Evolutionary conservation across 2,888 invertebrate genomes (phyloP).

Genomic region (Eupithecia abbreviata): DNA sequence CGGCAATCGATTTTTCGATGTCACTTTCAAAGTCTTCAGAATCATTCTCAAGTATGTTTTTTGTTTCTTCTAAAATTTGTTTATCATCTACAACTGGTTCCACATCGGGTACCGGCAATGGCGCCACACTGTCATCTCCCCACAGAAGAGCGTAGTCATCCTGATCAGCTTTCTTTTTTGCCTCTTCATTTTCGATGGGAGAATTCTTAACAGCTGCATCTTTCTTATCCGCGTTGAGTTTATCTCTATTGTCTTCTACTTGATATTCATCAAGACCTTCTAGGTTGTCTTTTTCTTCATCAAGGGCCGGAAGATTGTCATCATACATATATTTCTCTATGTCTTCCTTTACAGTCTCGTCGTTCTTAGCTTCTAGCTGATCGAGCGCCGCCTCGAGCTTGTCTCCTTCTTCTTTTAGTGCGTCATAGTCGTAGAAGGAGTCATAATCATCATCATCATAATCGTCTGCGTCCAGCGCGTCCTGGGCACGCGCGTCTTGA

Average conservation of each 20-base stretch:
- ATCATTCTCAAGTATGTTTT: conserved; percentile 34
- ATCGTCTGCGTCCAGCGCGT: conserved; percentile 6
- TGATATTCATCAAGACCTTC: conserved; percentile 58
- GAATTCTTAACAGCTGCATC: conserved; percentile 18
- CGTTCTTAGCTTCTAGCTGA: conserved; percentile 33
- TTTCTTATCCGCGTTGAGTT: conserved; percentile 33
- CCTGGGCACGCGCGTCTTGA: conserved; percentile 39
- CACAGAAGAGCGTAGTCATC: conserved; percentile 43
- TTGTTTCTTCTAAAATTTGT: conserved; percentile 38
- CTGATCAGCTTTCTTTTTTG: conserved; percentile 22
- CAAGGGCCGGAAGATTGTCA: conserved; percentile 25
- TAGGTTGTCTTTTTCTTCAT: conserved; percentile 21
- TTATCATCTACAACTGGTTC: conserved; percentile 26
- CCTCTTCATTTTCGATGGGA: conserved; percentile 14
- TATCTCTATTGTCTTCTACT: conserved; percentile 65
- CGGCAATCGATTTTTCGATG: conserved; percentile 13
- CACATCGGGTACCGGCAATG: conserved; percentile 38
- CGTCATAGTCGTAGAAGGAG: conserved; percentile 35
- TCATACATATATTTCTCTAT: conserved; percentile 38
- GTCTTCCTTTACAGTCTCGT: conserved; percentile 39
- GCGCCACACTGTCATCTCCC: conserved; percentile 42
- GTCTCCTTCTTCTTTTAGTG: conserved; percentile 32
- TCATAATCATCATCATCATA: conserved; percentile 41
- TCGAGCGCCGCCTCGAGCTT: conserved; percentile 18
- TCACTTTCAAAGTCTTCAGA: conserved; percentile 39